Conservation (phyloP, 2,797 vertebrate species). For the Alcedo atthis region DNA sequence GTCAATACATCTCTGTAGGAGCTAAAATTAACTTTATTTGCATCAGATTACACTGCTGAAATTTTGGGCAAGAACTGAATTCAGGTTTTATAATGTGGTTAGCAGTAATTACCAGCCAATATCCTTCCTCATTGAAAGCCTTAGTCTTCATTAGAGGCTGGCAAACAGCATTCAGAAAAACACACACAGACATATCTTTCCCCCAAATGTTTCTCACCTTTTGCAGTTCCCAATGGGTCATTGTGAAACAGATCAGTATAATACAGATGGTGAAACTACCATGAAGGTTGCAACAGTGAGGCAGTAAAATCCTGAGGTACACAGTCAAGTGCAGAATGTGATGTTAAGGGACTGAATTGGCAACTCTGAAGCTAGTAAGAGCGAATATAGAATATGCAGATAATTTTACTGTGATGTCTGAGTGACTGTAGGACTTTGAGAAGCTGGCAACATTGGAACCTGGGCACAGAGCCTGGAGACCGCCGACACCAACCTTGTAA, state of each 20-base stretch:
- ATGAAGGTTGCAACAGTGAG: not conserved
- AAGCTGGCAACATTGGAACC: not conserved
- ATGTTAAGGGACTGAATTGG: not conserved
- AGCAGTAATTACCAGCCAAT: not conserved
- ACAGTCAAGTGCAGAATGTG: rapidly evolving
- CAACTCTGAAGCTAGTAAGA: not conserved
- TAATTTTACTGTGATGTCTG: not conserved
- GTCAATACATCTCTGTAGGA: not conserved
- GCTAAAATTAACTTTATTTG: not conserved
- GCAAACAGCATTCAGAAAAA: not conserved
- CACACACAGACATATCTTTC: not conserved
- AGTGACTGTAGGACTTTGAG: not conserved
- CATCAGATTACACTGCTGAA: not conserved
- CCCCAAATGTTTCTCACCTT: not conserved
- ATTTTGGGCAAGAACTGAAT: not conserved
- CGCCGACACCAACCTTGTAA: not conserved
- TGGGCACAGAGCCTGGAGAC: not conserved
- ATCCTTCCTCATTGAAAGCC: not conserved
- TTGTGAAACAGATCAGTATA: not conserved
- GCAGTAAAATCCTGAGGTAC: not conserved
- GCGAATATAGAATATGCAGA: not conserved
- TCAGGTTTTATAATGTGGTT: not conserved
- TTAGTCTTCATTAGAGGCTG: not conserved
- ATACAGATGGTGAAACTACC: not conserved
- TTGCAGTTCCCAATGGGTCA: not conserved